A percentile compares a stretch with the other conserved stretches of the same genome.
Evolutionary conservation across 2,888 invertebrate genomes (phyloP).

Genomic region (Ophioninae sp.): DNA sequence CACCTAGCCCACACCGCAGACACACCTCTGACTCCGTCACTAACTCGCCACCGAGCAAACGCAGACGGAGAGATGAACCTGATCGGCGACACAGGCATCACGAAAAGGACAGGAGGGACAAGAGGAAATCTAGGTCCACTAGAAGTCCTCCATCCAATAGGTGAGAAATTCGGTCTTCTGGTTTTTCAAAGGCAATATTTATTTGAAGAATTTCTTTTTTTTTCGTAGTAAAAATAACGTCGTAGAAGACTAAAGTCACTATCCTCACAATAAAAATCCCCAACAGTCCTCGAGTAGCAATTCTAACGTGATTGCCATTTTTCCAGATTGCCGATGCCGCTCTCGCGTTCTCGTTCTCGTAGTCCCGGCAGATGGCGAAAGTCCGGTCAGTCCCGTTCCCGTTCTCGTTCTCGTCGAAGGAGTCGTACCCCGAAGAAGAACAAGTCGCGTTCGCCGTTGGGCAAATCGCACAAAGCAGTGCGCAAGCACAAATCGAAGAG

Average conservation of each 20-base stretch:
- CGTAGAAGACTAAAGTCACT: no score
- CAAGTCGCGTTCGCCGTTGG: conserved; percentile 80
- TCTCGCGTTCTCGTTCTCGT: conserved; percentile 83
- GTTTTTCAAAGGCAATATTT: no score
- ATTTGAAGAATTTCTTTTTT: no score
- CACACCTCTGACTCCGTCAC: conserved; percentile 71
- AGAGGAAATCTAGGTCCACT: conserved; percentile 80
- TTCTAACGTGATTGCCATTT: background rate
- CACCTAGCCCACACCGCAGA: conserved; percentile 75
- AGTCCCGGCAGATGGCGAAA: conserved; percentile 84
- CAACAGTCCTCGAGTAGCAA: background rate
- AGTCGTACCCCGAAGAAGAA: conserved; percentile 80
- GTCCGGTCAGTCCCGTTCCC: conserved; percentile 80
- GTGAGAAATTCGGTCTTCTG: conserved; percentile 57
- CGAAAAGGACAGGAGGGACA: conserved; percentile 81
- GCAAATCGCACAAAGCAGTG: conserved; percentile 73
- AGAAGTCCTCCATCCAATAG: conserved; percentile 75
- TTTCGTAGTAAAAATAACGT: no score
- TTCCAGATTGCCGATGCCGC: conserved; percentile 71
- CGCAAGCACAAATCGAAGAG: conserved; percentile 83
- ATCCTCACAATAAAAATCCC: no score
- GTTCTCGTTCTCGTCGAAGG: conserved; percentile 81
- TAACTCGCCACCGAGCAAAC: conserved; percentile 77
- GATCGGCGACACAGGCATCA: conserved; percentile 82
- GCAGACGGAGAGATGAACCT: conserved; percentile 79